Conservation (phyloP, 2,113 vertebrate species). For the Dasyprocta punctata region DNA sequence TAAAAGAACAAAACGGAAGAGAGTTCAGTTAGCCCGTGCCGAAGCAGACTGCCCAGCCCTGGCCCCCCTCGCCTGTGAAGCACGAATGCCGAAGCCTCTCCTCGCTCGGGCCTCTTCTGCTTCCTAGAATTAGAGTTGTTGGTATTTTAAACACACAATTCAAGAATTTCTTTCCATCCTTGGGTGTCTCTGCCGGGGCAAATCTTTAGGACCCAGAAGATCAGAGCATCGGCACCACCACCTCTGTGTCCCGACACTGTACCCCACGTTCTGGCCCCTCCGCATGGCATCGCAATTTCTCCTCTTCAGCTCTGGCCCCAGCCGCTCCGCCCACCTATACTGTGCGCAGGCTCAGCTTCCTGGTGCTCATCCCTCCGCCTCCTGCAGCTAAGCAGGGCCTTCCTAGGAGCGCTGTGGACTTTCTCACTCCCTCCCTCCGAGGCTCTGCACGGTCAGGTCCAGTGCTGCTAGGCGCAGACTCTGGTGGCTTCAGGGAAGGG, state of each 20-base stretch:
- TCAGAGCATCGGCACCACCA: background rate
- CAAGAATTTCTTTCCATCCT: background rate
- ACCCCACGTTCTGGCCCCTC: rapidly evolving
- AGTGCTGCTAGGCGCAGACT: background rate
- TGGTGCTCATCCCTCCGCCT: background rate
- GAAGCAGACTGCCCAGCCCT: background rate
- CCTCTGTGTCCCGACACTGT: background rate
- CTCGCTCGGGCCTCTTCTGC: background rate
- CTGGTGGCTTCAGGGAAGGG: background rate
- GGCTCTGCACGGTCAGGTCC: background rate
- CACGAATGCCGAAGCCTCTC: background rate
- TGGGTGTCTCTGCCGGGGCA: background rate
- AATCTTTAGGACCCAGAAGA: background rate
- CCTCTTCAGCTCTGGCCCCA: background rate
- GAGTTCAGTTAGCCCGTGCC: background rate
- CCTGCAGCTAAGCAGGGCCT: rapidly evolving
- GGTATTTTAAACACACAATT: background rate
- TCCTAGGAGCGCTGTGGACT: background rate
- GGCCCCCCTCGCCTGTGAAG: background rate
- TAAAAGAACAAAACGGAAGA: background rate
- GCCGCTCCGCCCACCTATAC: background rate
- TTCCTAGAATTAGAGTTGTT: background rate
- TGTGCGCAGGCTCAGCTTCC: background rate
- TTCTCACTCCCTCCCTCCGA: background rate
- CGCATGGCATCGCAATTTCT: background rate